Evolutionary conservation across 2,888 invertebrate species (phyloP).

Genomic region (Caenorhabditis becei): DNA sequence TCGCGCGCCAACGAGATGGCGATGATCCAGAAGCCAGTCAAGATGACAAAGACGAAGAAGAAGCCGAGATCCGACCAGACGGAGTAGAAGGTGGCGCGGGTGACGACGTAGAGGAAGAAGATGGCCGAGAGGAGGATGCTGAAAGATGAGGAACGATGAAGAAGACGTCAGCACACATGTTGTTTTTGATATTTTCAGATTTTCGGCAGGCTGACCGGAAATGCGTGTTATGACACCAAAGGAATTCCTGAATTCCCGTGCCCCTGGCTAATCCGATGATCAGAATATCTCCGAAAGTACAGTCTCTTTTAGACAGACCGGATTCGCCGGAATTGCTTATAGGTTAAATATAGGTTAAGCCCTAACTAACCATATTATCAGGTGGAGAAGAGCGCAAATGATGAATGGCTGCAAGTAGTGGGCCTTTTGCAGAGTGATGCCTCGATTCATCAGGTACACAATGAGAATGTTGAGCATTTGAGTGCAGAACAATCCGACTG

Average conservation of each 20-base stretch:
- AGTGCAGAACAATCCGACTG: constrained; percentile 59
- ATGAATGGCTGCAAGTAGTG: constrained; percentile 65
- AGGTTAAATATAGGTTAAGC: background rate
- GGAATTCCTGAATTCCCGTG: no score
- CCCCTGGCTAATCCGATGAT: constrained; percentile 37
- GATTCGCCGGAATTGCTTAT: background rate
- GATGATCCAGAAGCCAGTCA: constrained; percentile 64
- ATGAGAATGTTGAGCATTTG: constrained; percentile 60
- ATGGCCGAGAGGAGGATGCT: constrained; percentile 64
- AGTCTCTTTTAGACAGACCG: background rate
- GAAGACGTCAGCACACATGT: constrained; percentile 22
- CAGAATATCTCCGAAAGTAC: constrained; percentile 15
- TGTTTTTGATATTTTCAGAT: constrained; percentile 24
- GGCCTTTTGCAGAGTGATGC: constrained; percentile 61
- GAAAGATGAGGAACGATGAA: constrained; percentile 22
- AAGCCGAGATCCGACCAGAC: constrained; percentile 60
- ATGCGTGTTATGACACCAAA: constrained; percentile 42
- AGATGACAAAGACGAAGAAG: constrained; percentile 60
- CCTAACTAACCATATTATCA: constrained; percentile 61
- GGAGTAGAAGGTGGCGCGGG: constrained; percentile 62
- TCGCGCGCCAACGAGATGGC: constrained; percentile 63
- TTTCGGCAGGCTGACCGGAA: constrained; percentile 35
- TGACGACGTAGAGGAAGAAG: constrained; percentile 67
- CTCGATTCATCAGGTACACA: constrained; percentile 62
- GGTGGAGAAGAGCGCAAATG: constrained; percentile 62